Percentiles rank a stretch among this genome's conserved stretches.
Evolutionary conservation across 2,797 vertebrate genomes (phyloP).

Genomic region (Holocentrus rufus): DNA sequence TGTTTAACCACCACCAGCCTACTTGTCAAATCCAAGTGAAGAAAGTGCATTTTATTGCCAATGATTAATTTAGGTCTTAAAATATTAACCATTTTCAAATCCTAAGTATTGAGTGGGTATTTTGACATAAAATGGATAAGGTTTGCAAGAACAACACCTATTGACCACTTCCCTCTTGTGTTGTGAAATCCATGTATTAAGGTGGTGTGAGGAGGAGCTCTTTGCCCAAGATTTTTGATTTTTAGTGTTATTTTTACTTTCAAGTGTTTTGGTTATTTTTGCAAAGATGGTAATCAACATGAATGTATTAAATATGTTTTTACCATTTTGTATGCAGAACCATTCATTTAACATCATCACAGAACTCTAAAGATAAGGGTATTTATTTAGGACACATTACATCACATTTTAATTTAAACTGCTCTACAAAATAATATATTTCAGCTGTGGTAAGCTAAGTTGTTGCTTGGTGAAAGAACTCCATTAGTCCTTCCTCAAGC

Average conservation of each 20-base stretch:
- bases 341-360: background rate
- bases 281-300: constrained; percentile 19
- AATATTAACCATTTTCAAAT: background rate
- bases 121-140: background rate
- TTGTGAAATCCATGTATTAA: too few relatives aligned
- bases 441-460: constrained; percentile 10
- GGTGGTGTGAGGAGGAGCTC: too few relatives aligned
- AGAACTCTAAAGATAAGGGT: background rate
- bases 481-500: too few relatives aligned
- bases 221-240: too few relatives aligned
- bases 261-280: background rate
- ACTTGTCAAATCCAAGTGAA: constrained; percentile 15
- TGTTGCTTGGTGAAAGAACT: background rate
- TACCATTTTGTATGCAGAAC: background rate
- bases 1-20: background rate
- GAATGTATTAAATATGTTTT: background rate
- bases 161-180: too few relatives aligned
- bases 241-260: too few relatives aligned
- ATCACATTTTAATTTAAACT: constrained; percentile 25
- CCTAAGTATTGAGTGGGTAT: background rate
- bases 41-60: background rate
- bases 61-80: background rate
- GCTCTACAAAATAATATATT: constrained; percentile 18
- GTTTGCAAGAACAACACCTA: background rate
- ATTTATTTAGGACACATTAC: background rate